Base-by-base conservation (phyloP, 2,797 vertebrate genomes). In the Eulemur albifrons region DNA sequence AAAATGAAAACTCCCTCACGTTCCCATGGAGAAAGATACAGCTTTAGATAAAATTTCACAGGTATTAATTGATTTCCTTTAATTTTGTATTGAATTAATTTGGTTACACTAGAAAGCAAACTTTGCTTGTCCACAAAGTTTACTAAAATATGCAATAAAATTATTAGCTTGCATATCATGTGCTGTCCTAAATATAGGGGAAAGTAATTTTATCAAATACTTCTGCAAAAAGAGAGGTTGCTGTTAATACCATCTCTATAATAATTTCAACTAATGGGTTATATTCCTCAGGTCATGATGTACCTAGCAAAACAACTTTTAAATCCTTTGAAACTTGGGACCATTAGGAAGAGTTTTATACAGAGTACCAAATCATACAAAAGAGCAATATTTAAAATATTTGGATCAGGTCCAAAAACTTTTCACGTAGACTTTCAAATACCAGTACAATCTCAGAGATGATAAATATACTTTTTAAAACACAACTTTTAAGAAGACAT, bases 301-400 rank as follows among this genome's bases (percentile, higher is more conserved):
- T 63, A 35, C 12, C 61, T 72, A 10, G 7, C 59, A 32, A 73
- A 69, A 72, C 67, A 48, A 52, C 48, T 93, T 86, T n/a, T 70
- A 52, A 87, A 69, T 81, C 15, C 40, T 81, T 87, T 94, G 82
- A 94, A 96, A 95, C 27, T 45, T 83, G 50, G 90, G 20, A 72
- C 45, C 40, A 35, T 65, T n/a, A 76, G 59, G 63, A 70, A 93
- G 80, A 72, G 21, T 88, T 94, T 82, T 81, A 67, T 43, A 69
- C 43, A 35, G 38, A 48, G 3, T 65, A 83, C 20, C 83, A 92
- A 73, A 67, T 61, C 48, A 70, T 35, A 79, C 17, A 52, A 70
- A 91, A 83, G 63, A 11, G 45, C 7, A 79, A 11, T 21, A 94
- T 86, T 57, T 15, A 50, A 93, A 91, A 82, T 88, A 69, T 70